Evolutionary conservation across 2,797 vertebrate species (phyloP).

Genomic region (Valencia hispanica): DNA sequence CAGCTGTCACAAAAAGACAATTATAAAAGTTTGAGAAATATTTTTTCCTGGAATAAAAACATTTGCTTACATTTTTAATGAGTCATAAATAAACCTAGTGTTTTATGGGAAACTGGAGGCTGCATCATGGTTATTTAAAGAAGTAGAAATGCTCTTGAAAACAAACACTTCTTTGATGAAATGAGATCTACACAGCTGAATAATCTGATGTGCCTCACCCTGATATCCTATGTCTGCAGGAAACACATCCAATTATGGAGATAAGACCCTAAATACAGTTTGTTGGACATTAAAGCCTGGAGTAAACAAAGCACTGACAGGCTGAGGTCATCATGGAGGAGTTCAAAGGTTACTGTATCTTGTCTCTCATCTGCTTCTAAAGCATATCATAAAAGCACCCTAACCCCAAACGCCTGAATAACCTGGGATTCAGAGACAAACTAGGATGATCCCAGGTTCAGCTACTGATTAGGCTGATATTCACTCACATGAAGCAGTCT

Average conservation of each 20-base stretch:
- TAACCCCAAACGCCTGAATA: background rate
- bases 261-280: constrained; percentile 35
- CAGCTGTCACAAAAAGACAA: background rate
- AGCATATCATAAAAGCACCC: too few relatives aligned
- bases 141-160: background rate
- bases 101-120: background rate
- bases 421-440: background rate
- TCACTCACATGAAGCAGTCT: background rate
- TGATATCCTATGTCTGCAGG: constrained; percentile 46
- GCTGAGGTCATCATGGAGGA: background rate
- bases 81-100: background rate
- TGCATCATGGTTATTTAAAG: background rate
- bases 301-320: constrained; percentile 23
- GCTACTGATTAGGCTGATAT: background rate
- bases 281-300: background rate
- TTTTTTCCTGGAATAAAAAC: background rate
- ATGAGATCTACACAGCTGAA: constrained; percentile 5
- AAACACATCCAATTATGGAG: constrained; percentile 50
- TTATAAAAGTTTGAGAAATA: background rate
- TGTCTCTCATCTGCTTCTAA: background rate
- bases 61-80: background rate
- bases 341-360: background rate
- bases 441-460: background rate
- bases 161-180: background rate
- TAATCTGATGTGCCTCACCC: constrained; percentile 43